Evolutionary conservation across 2,797 vertebrate genomes (phyloP).

Genomic region (Gambelia wislizenii): DNA sequence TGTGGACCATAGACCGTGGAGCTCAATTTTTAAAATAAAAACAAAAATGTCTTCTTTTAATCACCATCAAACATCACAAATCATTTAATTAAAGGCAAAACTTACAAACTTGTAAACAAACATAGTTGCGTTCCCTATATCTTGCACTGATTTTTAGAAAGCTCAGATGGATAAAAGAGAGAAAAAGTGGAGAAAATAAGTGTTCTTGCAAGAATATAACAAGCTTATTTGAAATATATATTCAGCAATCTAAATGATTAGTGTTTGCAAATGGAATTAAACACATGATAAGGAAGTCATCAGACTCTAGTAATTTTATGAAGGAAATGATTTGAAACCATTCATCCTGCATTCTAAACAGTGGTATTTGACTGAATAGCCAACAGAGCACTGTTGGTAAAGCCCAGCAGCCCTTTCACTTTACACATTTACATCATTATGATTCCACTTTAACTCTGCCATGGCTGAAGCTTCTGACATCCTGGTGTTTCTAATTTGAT

Average conservation of each 20-base stretch:
- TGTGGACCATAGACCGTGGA: too few species aligned
- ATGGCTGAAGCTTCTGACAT: too few species aligned
- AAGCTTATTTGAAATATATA: background rate
- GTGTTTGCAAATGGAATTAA: background rate
- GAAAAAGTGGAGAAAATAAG: background rate
- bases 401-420: too few species aligned
- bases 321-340: background rate
- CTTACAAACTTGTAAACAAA: background rate
- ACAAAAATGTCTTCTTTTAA: too few species aligned
- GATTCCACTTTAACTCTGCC: too few species aligned
- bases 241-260: background rate
- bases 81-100: background rate
- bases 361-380: too few species aligned
- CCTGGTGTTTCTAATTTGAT: too few species aligned
- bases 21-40: too few species aligned
- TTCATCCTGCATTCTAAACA: background rate
- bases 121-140: background rate
- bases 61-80: background rate
- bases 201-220: background rate
- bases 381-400: too few species aligned
- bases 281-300: background rate
- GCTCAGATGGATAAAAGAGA: background rate
- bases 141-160: background rate
- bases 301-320: background rate
- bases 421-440: too few species aligned